phyloP scores from a whole-genome alignment of 2,797 vertebrate genomes.

The Sebastes variabilis region DNA sequence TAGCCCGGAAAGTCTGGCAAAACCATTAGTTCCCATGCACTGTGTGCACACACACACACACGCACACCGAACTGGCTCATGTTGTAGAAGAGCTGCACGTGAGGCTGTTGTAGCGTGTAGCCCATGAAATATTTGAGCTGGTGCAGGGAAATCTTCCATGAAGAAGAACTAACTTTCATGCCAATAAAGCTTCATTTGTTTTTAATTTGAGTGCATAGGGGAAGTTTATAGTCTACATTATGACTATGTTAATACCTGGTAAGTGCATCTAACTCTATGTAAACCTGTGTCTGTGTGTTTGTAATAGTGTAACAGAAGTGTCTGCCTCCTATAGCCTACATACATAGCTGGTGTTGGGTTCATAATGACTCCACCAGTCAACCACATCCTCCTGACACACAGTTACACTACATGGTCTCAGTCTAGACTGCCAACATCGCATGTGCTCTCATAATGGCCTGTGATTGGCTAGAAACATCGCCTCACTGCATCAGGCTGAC shows the following conservation, averaged over 20 bases:
- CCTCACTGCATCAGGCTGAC: conserved; percentile 67
- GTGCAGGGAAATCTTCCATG: neutral
- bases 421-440: conserved; percentile 36
- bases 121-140: neutral
- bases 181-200: neutral
- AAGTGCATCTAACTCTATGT: neutral
- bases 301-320: neutral
- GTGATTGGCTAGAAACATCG: conserved; percentile 80
- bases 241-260: neutral
- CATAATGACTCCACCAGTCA: neutral
- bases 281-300: neutral
- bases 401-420: neutral
- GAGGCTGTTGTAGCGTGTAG: conserved; percentile 5
- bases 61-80: neutral
- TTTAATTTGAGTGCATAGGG: too few species aligned
- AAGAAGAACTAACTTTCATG: neutral
- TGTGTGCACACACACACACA: neutral
- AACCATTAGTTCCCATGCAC: conserved; percentile 24
- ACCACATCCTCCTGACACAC: conserved; percentile 29
- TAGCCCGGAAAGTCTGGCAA: conserved; percentile 27
- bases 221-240: neutral
- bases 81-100: conserved; percentile 17
- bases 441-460: conserved; percentile 53
- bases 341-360: neutral
- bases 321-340: neutral